Conservation (phyloP, 2,797 vertebrate genomes). For the Myotis myotis region DNA sequence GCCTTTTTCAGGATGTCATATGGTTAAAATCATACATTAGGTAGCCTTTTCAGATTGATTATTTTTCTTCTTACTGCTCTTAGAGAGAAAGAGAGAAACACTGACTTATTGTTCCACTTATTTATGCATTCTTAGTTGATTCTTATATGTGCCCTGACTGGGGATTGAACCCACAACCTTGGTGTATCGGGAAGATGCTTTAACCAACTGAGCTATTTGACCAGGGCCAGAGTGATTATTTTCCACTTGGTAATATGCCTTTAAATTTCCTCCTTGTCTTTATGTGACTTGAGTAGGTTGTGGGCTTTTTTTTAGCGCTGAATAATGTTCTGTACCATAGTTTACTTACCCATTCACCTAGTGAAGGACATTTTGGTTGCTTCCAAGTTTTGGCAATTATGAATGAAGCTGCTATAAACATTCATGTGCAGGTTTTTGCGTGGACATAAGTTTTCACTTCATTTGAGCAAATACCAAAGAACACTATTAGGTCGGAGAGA, state of each 20-base stretch:
- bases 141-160: background rate
- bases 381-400: background rate
- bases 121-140: background rate
- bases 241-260: background rate
- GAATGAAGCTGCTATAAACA: background rate
- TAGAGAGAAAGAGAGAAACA: background rate
- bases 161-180: background rate
- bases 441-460: background rate
- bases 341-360: background rate
- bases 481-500: no score
- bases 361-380: background rate
- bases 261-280: background rate
- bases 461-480: background rate
- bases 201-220: background rate
- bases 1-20: background rate
- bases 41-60: background rate
- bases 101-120: background rate
- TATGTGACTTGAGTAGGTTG: background rate
- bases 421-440: background rate
- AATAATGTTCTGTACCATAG: background rate
- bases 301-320: background rate
- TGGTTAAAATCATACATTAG: background rate
- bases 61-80: background rate
- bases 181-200: background rate
- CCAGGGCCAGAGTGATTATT: background rate